Evolutionary conservation across 1,140 invertebrate genomes (phyloP).

Genomic region (Ditylenchus dipsaci): DNA sequence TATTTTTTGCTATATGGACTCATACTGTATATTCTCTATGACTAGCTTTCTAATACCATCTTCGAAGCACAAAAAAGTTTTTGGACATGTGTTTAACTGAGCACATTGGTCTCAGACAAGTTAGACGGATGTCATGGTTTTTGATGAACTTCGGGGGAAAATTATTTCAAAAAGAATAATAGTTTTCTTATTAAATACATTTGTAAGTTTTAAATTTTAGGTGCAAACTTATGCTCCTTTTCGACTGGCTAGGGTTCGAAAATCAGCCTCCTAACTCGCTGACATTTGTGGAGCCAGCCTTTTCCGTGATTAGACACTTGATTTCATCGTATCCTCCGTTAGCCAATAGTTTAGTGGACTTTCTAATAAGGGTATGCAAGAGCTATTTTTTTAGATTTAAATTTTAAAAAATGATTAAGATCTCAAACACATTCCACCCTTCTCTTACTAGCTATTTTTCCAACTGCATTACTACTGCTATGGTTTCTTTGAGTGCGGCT

Average conservation of each 20-base stretch:
- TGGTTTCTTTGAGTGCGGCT: conserved; percentile 12
- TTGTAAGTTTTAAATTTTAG: no score
- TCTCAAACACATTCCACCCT: conserved; percentile 12
- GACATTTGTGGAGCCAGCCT: conserved; percentile 21
- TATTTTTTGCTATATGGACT: no score
- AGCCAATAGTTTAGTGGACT: conserved; percentile 27
- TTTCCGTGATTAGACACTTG: conserved; percentile 15
- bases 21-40: no score
- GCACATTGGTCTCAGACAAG: no score
- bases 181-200: no score
- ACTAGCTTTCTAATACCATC: no score
- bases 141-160: no score
- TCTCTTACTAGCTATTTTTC: conserved; percentile 16
- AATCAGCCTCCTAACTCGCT: not conserved
- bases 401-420: conserved; percentile 10
- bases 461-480: conserved; percentile 21
- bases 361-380: conserved; percentile 18
- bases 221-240: conserved; percentile 36
- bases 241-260: conserved; percentile 41
- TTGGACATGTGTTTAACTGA: no score
- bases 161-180: no score
- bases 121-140: no score
- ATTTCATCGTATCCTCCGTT: not conserved
- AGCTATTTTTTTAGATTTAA: no score
- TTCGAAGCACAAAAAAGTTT: no score